Percentiles rank a stretch among this genome's conserved stretches.
Conservation (phyloP, 2,797 vertebrate genomes). For the Hipposideros larvatus region DNA sequence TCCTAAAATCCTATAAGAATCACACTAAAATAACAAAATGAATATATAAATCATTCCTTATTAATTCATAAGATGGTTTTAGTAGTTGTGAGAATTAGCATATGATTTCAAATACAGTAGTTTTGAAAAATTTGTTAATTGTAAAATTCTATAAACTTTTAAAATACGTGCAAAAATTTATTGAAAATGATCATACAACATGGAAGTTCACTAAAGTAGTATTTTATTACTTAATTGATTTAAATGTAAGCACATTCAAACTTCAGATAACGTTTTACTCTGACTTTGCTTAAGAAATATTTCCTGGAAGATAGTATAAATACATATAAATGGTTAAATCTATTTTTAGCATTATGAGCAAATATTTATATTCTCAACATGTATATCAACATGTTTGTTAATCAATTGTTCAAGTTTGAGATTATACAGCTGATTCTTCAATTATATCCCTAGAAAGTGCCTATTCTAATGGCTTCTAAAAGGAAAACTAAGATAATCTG, state of each 20-base stretch:
- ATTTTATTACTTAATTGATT: conserved; percentile 35
- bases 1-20: not conserved
- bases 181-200: not conserved
- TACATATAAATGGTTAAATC: not conserved
- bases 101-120: not conserved
- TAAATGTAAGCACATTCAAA: not conserved
- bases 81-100: not conserved
- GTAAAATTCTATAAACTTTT: not conserved
- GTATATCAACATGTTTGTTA: not conserved
- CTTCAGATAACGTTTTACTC: not conserved
- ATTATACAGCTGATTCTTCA: not conserved
- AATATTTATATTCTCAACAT: not conserved
- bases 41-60: not conserved
- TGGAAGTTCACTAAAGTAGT: not conserved
- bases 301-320: not conserved
- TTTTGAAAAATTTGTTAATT: not conserved
- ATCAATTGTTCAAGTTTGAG: not conserved
- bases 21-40: not conserved
- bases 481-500: not conserved
- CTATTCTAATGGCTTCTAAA: not conserved
- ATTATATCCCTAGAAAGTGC: not conserved
- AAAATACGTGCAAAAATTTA: not conserved
- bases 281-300: not conserved
- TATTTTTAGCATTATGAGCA: not conserved
- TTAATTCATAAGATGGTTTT: conserved; percentile 2